These are phyloP conservation scores for Lasioglossum figueresi DNA, from an alignment of 2,888 invertebrate genomes.

Conservation along the genomic window DNA sequence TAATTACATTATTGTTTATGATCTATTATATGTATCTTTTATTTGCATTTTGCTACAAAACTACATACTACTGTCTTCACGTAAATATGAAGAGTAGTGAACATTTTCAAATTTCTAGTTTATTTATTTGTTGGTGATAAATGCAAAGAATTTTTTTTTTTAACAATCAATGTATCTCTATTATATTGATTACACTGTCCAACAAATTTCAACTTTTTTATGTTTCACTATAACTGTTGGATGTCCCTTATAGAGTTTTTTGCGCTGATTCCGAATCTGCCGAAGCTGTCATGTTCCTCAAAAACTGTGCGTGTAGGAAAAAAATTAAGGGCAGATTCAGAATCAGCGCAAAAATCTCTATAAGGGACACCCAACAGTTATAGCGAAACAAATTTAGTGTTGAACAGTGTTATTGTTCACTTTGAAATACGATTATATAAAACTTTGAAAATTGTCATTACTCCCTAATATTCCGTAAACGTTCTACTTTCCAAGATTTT, in stretches of 20 bases:
- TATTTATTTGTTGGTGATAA: neutral
- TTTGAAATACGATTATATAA: neutral
- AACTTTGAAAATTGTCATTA: constrained; percentile 11
- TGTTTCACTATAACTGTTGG: no score
- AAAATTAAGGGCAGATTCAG: no score
- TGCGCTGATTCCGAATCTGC: no score
- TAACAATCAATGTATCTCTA: neutral
- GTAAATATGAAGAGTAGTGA: constrained; percentile 18
- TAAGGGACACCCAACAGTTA: no score
- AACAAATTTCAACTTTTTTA: no score
- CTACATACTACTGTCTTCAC: constrained; percentile 12
- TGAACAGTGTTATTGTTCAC: no score
- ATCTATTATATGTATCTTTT: constrained; percentile 26
- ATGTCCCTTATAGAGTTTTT: no score
- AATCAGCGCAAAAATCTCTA: no score
- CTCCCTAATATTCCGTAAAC: constrained; percentile 18
- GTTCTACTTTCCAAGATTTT: neutral
- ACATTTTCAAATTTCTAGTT: neutral
- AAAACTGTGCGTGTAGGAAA: no score
- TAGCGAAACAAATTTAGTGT: no score
- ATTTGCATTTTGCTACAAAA: constrained; percentile 15
- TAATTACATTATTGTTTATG: constrained; percentile 32
- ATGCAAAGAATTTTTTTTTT: neutral
- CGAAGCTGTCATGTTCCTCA: no score
- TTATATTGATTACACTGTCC: neutral